Evolutionary conservation across 2,113 vertebrate species (phyloP), one percentile per base, ranked within the genome.

Genomic region (Scophthalmus maximus): DNA sequence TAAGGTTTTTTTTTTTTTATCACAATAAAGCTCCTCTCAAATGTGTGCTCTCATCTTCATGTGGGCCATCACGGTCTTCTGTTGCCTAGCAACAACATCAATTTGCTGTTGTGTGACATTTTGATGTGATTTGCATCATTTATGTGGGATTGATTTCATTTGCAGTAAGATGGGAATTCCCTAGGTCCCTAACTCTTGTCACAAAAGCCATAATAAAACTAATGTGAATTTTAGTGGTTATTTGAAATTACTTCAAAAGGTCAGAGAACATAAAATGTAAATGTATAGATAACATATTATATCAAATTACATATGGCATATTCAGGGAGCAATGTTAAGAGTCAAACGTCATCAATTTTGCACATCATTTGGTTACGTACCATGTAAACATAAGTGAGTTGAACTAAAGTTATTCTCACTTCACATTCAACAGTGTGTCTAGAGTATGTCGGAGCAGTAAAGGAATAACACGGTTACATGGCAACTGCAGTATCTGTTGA

Each of bases 91-190:
- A 91, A 91, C 83, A 1, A 65, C 67, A 82, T 61, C 72, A 76
- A 76, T 86, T 88, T 79, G 72, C 65, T 65, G 44, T 80, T 73
- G 27, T 81, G 67, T 76, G 73, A 86, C 73, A 52, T 87, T 78
- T 85, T 87, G 53, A 77, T 74, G 65, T 85, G 29, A 82, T 87
- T 88, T 91, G 79, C 78, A 89, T 89, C 82, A 88, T 89, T 88
- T 79, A 84, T 85, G 46, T 57, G 62, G 73, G 59, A 47, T 80
- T 79, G 61, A 75, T 78, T 76, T 82, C 4, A 75, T 86, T 76
- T 78, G 67, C 60, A 79, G 78, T 62, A 64, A 62, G 68, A 77
- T 62, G 64, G 7, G 29, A 76, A 79, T 60, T 26, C 2, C 53
- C 52, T 4, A n/a, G n/a, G n/a, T n/a, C n/a, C n/a, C n/a, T n/a